A percentile compares a stretch with the other conserved stretches of the same genome.
phyloP scores from a whole-genome alignment of 2,797 vertebrate species.

The Hirundo rustica region DNA sequence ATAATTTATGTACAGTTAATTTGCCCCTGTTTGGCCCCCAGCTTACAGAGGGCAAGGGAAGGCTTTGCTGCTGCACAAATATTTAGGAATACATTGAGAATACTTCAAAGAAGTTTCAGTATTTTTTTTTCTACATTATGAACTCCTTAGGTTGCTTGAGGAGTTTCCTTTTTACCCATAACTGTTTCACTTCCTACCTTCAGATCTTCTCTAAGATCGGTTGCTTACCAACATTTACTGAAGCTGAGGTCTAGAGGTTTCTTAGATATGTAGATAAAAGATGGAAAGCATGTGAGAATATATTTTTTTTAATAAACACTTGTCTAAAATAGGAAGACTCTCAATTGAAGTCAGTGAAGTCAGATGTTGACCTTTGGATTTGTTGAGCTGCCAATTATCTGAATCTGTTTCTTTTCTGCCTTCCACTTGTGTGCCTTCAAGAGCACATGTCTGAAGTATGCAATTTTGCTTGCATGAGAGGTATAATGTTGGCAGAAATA shows the following conservation, averaged over 20 bases:
- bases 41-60: neutral
- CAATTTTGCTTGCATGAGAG: neutral
- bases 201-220: neutral
- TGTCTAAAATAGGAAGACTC: neutral
- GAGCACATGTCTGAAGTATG: neutral
- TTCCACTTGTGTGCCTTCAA: neutral
- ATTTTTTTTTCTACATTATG: neutral
- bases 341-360: neutral
- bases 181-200: neutral
- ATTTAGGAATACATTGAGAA: neutral
- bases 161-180: neutral
- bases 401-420: neutral
- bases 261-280: neutral
- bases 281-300: neutral
- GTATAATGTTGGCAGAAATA: neutral
- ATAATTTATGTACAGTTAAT: neutral
- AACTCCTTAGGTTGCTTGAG: neutral
- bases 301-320: neutral
- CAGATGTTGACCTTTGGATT: slow-evolving; percentile 32
- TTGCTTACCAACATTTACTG: neutral
- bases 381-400: neutral
- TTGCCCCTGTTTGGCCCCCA: neutral
- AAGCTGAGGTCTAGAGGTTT: neutral
- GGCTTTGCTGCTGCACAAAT: neutral
- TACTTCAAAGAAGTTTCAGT: neutral